A percentile compares a stretch with the other conserved stretches of the same genome.
Evolutionary conservation across 2,888 invertebrate genomes (phyloP).

Genomic region (Zaprionus lineosus): DNA sequence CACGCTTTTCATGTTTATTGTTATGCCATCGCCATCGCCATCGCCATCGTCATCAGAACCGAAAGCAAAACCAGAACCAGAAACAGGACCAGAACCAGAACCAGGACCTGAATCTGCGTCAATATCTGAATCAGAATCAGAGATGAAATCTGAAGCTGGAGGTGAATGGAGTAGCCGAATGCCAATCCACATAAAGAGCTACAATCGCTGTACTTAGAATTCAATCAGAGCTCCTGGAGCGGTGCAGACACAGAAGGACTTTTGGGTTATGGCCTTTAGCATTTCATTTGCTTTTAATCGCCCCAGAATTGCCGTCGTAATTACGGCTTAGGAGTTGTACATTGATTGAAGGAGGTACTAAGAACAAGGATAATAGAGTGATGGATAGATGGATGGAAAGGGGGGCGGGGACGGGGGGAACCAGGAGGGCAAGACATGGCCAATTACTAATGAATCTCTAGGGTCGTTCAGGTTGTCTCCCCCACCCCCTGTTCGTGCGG

Average conservation of each 20-base stretch:
- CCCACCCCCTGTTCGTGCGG: no score
- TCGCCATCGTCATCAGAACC: constrained; percentile 43
- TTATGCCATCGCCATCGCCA: constrained; percentile 57
- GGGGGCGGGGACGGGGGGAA: no score
- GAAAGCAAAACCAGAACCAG: neutral
- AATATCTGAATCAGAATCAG: no score
- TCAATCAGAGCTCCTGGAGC: constrained; percentile 26
- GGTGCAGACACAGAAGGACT: no score
- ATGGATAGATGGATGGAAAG: no score
- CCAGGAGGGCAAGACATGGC: neutral
- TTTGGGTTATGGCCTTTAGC: constrained; percentile 14
- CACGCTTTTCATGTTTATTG: constrained; percentile 64
- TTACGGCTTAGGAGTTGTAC: constrained; percentile 24
- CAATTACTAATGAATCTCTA: no score
- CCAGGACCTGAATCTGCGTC: no score
- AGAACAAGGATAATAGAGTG: constrained; percentile 3
- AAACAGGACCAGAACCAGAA: constrained; percentile 10
- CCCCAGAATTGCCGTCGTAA: constrained; percentile 18
- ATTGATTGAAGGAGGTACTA: constrained; percentile 10
- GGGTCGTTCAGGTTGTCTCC: no score
- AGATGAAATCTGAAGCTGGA: no score
- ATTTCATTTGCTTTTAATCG: constrained; percentile 31
- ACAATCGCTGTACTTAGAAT: constrained; percentile 20
- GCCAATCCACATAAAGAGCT: constrained; percentile 12
- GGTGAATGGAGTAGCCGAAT: no score